Percentiles rank a stretch among this genome's conserved stretches.
These are phyloP conservation scores for Ameiurus melas DNA, from an alignment of 2,113 vertebrate species.

Conservation along the genomic window DNA sequence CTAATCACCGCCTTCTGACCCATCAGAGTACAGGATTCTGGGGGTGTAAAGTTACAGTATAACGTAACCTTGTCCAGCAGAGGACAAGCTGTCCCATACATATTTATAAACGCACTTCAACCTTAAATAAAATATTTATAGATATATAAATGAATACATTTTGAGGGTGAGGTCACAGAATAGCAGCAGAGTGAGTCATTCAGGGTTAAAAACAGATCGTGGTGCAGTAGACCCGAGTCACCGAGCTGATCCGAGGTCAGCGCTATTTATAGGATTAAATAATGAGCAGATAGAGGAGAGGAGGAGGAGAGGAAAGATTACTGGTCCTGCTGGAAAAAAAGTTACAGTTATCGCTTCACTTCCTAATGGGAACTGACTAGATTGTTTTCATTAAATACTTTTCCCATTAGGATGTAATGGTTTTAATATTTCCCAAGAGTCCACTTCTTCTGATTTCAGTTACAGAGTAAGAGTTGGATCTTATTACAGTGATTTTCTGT, in stretches of 20 bases:
- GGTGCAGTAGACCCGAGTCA: conserved; percentile 1
- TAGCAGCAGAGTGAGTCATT: neutral
- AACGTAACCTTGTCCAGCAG: neutral
- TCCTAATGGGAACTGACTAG: neutral
- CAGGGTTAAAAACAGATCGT: neutral
- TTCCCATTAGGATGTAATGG: conserved; percentile 11
- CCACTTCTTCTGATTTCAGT: neutral
- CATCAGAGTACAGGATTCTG: neutral
- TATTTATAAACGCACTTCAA: neutral
- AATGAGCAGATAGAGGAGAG: conserved; percentile 19
- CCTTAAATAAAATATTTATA: conserved; percentile 17
- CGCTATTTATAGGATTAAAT: conserved; percentile 45
- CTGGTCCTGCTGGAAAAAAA: neutral
- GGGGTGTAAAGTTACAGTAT: neutral
- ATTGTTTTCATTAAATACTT: neutral
- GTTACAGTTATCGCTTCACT: neutral
- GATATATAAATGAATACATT: conserved; percentile 13
- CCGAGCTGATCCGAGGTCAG: conserved; percentile 26
- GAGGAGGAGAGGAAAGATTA: neutral
- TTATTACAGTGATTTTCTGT: neutral
- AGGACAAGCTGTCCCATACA: neutral
- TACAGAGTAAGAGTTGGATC: neutral
- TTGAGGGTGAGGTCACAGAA: conserved; percentile 7
- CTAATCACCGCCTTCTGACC: neutral
- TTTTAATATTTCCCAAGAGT: neutral